phyloP scores from a whole-genome alignment of 2,113 vertebrate species.

The Festucalex cinctus region DNA sequence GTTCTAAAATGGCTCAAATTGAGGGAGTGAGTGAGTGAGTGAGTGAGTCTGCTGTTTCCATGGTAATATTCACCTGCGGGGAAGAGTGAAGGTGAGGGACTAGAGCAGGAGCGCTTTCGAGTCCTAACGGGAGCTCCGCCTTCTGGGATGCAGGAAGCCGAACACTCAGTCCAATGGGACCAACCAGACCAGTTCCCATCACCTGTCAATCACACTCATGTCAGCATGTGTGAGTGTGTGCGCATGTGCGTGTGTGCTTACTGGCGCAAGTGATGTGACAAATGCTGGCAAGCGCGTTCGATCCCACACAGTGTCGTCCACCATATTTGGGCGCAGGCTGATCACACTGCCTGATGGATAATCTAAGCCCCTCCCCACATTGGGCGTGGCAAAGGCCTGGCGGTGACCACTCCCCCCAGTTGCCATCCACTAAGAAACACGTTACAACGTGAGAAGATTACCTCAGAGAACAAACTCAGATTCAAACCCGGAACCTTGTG shows the following conservation, averaged over 20 bases:
- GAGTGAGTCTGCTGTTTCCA: not conserved
- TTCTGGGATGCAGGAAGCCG: slow-evolving; percentile 33
- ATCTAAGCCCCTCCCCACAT: slow-evolving; percentile 57
- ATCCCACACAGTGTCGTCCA: slow-evolving; percentile 27
- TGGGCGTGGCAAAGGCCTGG: slow-evolving; percentile 25
- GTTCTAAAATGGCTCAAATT: too few species aligned
- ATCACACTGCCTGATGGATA: slow-evolving; percentile 47
- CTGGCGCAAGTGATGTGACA: slow-evolving; percentile 51
- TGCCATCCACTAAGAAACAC: slow-evolving; percentile 45
- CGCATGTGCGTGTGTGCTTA: slow-evolving; percentile 17
- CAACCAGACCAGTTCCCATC: slow-evolving; percentile 55
- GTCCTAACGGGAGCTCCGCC: not conserved
- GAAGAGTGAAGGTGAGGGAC: slow-evolving; percentile 40
- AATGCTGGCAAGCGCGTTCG: not conserved
- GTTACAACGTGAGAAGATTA: not conserved
- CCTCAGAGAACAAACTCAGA: not conserved
- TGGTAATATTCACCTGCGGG: slow-evolving; percentile 21
- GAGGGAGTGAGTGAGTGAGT: too few species aligned
- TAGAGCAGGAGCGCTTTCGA: slow-evolving; percentile 46
- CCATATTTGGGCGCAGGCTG: slow-evolving; percentile 47
- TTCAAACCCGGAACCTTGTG: not conserved
- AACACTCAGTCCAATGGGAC: slow-evolving; percentile 52
- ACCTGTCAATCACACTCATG: slow-evolving; percentile 26
- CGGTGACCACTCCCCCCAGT: slow-evolving; percentile 53
- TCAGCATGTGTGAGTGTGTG: slow-evolving; percentile 2